Evolutionary conservation across 2,888 invertebrate species (phyloP), one percentile per base, ranked within the genome.

Genomic region (Trichopoda pennipes): DNA sequence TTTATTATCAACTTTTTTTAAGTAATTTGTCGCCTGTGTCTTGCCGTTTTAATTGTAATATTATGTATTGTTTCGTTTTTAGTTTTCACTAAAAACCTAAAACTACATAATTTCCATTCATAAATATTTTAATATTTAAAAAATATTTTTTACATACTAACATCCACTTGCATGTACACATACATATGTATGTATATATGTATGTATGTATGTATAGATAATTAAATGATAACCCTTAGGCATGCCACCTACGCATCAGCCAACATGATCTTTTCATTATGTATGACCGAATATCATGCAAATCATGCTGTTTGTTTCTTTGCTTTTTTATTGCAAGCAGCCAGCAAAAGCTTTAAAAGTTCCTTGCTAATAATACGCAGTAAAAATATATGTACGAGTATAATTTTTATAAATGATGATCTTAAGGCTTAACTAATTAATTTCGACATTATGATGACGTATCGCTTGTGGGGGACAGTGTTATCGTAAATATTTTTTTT

Each of bases 371-470:
- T 32, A n/a, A n/a, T n/a, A n/a, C n/a, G n/a, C n/a, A n/a, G n/a
- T n/a, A 21, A 32, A 32, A 51, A 60, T 56, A 42, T 72, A 49
- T 38, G 14, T 44, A 14, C 23, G 23, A 3, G 4, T 4, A 28
- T 35, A 51, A 47, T 14, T 35, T 60, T 47, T 72, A 47, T 77
- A 82, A 82, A 85, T 85, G 78, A 84, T 82, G 75, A 84, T 85
- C 84, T 85, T 84, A 79, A 79, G 73, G 74, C 84, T 81, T 82
- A 78, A 82, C 78, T 85, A 85, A 85, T 85, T 85, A 85, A 85
- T 85, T 85, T 85, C 85, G 85, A 85, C 84, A 85, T 84, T 84
- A 80, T 79, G 85, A 82, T 79, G 81, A 82, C 81, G 81, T 82
- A 79, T 79, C 70, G 79, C 81, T 79, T 82, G 81, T 82, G 66